Percentiles rank a stretch among this genome's conserved stretches.
These are phyloP conservation scores for Cotesia typhae DNA, from an alignment of 1,140 invertebrate species.

Conservation along the genomic window DNA sequence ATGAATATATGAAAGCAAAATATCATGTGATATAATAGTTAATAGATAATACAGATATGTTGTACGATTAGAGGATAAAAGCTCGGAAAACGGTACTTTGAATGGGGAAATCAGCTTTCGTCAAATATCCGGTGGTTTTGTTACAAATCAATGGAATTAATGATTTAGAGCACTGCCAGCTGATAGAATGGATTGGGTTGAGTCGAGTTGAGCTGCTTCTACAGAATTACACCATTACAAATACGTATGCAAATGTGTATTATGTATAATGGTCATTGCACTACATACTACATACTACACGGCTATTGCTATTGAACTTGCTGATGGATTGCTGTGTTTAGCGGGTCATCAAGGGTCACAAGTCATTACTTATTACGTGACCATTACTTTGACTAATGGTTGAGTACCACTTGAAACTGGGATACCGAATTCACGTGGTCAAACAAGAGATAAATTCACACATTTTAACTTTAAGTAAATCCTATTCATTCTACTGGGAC, in stretches of 20 bases:
- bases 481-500: neutral
- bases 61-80: neutral
- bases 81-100: neutral
- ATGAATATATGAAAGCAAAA: too few relatives aligned
- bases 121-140: constrained; percentile 20
- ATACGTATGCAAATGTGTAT: constrained; percentile 25
- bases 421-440: neutral
- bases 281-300: too few relatives aligned
- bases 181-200: neutral
- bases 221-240: constrained; percentile 24
- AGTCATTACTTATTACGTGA: constrained; percentile 27
- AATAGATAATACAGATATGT: neutral
- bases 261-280: too few relatives aligned
- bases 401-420: neutral
- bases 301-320: constrained; percentile 13
- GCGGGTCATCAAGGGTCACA: constrained; percentile 19
- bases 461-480: neutral
- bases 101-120: neutral
- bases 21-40: too few relatives aligned
- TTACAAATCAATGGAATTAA: constrained; percentile 25
- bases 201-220: constrained; percentile 4
- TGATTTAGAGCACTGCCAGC: constrained; percentile 9
- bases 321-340: constrained; percentile 5
- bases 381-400: constrained; percentile 22
- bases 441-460: constrained; percentile 1